Percentiles rank a stretch among this genome's conserved stretches.
These are phyloP conservation scores for Entomobrya multifasciata DNA, from an alignment of 2,888 invertebrate genomes.

Conservation along the genomic window DNA sequence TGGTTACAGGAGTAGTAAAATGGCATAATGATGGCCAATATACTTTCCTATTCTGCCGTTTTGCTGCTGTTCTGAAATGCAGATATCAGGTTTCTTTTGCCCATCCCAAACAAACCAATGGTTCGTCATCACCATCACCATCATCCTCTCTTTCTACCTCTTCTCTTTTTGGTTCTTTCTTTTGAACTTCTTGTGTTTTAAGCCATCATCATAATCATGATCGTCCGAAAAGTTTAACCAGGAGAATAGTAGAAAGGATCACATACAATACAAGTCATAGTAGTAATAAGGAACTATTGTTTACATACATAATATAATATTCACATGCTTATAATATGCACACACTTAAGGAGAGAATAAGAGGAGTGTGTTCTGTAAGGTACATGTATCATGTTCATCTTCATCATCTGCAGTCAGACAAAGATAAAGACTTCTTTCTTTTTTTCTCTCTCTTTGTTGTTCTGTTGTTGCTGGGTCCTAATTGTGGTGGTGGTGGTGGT, in stretches of 20 bases:
- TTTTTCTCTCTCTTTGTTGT: neutral
- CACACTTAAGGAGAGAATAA: neutral
- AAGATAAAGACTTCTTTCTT: constrained; percentile 27
- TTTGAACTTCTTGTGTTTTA: neutral
- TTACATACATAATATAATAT: too few species aligned
- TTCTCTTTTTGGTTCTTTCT: neutral
- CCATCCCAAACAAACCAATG: constrained; percentile 58
- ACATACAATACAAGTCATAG: too few species aligned
- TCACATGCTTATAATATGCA: too few species aligned
- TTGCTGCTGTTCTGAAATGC: neutral
- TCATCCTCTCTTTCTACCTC: neutral
- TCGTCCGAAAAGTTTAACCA: constrained; percentile 3
- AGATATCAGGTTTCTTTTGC: constrained; percentile 64
- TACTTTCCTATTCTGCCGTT: neutral
- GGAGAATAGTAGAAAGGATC: neutral
- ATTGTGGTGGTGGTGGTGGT: constrained; percentile 11
- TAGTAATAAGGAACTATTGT: neutral
- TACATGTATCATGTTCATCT: constrained; percentile 4
- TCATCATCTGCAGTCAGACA: neutral
- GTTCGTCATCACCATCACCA: constrained; percentile 41
- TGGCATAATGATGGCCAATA: too few species aligned
- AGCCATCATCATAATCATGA: neutral
- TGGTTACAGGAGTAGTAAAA: too few species aligned
- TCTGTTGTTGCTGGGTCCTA: constrained; percentile 19
- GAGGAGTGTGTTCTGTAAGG: neutral